Percentiles rank a stretch among this genome's conserved stretches.
phyloP scores from a whole-genome alignment of 2,888 invertebrate species.

The Tanypteryx hageni region DNA sequence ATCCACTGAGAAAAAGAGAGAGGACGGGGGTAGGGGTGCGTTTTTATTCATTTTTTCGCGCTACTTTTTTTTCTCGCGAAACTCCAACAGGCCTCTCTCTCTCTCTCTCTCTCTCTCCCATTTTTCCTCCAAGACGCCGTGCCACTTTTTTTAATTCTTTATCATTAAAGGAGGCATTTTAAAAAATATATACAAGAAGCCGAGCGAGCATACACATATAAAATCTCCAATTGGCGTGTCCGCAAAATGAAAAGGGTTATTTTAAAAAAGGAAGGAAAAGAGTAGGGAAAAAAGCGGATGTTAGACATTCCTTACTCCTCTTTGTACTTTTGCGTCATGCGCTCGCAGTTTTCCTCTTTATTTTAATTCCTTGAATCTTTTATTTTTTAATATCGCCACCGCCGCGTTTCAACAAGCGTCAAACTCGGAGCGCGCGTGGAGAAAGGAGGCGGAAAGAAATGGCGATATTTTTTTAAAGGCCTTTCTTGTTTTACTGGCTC shows the following conservation, averaged over 20 bases:
- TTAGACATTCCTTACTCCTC: background rate
- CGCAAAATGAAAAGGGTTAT: slow-evolving; percentile 34
- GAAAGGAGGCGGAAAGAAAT: background rate
- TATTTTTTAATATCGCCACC: slow-evolving; percentile 19
- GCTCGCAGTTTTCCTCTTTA: slow-evolving; percentile 42
- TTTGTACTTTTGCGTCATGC: slow-evolving; percentile 33
- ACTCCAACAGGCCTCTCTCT: slow-evolving; percentile 2
- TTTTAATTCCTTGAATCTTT: slow-evolving; percentile 38
- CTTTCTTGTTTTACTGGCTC: background rate
- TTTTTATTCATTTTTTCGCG: background rate
- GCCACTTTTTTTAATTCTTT: background rate
- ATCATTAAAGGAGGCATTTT: background rate
- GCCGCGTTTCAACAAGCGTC: slow-evolving; percentile 20
- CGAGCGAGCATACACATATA: background rate
- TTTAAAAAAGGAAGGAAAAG: slow-evolving; percentile 9
- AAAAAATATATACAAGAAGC: slow-evolving; percentile 36
- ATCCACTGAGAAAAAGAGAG: slow-evolving; percentile 36
- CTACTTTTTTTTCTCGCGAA: background rate
- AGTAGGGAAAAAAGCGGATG: slow-evolving; percentile 17
- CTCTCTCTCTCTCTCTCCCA: background rate
- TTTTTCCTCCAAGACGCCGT: background rate
- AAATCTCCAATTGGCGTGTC: slow-evolving; percentile 47
- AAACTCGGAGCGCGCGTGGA: background rate
- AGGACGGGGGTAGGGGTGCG: slow-evolving; percentile 41
- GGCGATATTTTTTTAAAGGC: slow-evolving; percentile 20